phyloP scores from a whole-genome alignment of 2,113 vertebrate species.

The zebrafish (Danio rerio) region DNA sequence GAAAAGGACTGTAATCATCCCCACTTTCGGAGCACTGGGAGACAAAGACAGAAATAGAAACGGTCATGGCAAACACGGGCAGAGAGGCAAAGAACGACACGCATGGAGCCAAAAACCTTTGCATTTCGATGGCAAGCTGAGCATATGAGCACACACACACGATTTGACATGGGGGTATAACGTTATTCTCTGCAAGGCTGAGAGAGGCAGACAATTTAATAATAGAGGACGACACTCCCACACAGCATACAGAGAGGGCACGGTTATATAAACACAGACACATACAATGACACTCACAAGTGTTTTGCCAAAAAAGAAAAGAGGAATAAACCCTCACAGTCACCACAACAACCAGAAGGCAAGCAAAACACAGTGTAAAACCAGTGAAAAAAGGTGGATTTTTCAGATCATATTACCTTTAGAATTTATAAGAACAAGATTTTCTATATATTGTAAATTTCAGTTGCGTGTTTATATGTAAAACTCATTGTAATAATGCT shows the following conservation, averaged over 20 bases:
- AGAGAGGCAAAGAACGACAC: neutral
- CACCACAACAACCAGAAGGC: neutral
- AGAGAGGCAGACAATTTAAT: slow-evolving; percentile 8
- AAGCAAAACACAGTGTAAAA: neutral
- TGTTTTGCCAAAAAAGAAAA: neutral
- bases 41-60: slow-evolving; percentile 48
- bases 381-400: neutral
- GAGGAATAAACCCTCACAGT: neutral
- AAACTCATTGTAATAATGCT: no score
- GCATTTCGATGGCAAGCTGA: neutral
- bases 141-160: neutral
- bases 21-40: slow-evolving; percentile 80
- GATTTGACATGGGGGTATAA: neutral
- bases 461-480: no score
- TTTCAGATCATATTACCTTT: no score
- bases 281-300: neutral
- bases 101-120: neutral
- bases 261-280: neutral
- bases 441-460: no score
- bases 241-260: slow-evolving; percentile 6
- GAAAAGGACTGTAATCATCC: slow-evolving; percentile 85
- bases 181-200: neutral
- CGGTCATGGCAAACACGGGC: neutral
- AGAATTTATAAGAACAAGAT: no score
- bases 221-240: slow-evolving; percentile 18